Percentiles rank a stretch among this genome's conserved stretches.
phyloP scores from a whole-genome alignment of 2,888 invertebrate species.

The Drosophila yooni region DNA sequence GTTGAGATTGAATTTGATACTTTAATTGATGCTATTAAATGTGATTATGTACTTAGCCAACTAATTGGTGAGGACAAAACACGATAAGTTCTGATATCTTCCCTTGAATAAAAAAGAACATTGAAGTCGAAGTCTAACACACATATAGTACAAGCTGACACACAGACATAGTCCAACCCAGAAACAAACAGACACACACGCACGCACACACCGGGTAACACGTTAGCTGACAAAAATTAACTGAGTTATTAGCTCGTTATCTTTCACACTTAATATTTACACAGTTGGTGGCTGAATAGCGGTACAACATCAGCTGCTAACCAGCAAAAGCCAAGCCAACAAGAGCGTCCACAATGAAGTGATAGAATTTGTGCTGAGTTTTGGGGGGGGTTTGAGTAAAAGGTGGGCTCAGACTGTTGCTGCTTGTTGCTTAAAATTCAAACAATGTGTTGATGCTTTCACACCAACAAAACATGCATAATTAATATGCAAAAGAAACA shows the following conservation, averaged over 20 bases:
- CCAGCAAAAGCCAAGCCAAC: conserved; percentile 27
- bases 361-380: background rate
- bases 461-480: conserved; percentile 80
- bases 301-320: conserved; percentile 27
- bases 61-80: conserved; percentile 31
- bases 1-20: conserved; percentile 32
- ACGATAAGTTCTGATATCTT: background rate
- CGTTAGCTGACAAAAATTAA: conserved; percentile 50
- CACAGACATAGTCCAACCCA: background rate
- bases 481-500: conserved; percentile 77
- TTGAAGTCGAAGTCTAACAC: background rate
- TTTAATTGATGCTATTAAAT: conserved; percentile 51
- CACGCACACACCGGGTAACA: conserved; percentile 20
- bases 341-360: conserved; percentile 14
- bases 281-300: conserved; percentile 63
- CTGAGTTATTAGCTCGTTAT: conserved; percentile 80
- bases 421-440: conserved; percentile 77
- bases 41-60: conserved; percentile 28
- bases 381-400: background rate
- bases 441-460: conserved; percentile 83
- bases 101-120: background rate
- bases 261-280: conserved; percentile 75
- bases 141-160: background rate
- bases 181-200: background rate
- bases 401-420: conserved; percentile 36